Percentiles rank a stretch among this genome's conserved stretches.
These are phyloP conservation scores for Apoderus coryli DNA, from an alignment of 2,888 invertebrate species.

Conservation along the genomic window DNA sequence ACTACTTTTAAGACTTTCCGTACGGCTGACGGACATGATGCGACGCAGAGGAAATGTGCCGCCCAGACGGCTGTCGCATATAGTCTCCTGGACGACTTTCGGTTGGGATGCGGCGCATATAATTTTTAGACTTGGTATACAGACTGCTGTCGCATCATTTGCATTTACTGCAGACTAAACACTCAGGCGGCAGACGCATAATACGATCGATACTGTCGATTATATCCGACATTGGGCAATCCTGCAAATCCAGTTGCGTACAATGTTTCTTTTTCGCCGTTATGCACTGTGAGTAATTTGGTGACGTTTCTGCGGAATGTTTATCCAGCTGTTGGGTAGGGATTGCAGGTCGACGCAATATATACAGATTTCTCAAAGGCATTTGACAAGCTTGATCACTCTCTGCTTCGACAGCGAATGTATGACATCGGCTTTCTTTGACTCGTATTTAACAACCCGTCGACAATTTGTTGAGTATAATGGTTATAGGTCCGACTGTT, in stretches of 20 bases:
- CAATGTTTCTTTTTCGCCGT: too few relatives aligned
- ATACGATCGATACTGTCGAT: slow-evolving; percentile 7
- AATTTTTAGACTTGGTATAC: slow-evolving; percentile 11
- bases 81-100: slow-evolving; percentile 12
- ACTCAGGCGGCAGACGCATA: slow-evolving; percentile 9
- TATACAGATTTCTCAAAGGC: too few relatives aligned
- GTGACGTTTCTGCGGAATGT: too few relatives aligned
- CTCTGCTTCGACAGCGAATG: too few relatives aligned
- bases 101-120: slow-evolving; percentile 10
- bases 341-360: too few relatives aligned
- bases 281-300: too few relatives aligned
- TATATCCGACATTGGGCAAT: slow-evolving; percentile 12
- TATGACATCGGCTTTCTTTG: too few relatives aligned
- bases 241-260: slow-evolving; percentile 10
- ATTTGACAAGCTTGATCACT: too few relatives aligned
- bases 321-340: too few relatives aligned
- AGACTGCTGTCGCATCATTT: slow-evolving; percentile 12
- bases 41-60: slow-evolving; percentile 5
- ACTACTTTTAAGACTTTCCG: slow-evolving; percentile 9
- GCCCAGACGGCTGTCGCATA: slow-evolving; percentile 11
- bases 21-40: slow-evolving; percentile 8
- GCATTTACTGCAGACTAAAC: slow-evolving; percentile 12
- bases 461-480: too few relatives aligned
- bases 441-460: too few relatives aligned
- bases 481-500: too few relatives aligned